Conservation (phyloP, 2,113 vertebrate genomes). For the Ctenodactylus gundi region DNA sequence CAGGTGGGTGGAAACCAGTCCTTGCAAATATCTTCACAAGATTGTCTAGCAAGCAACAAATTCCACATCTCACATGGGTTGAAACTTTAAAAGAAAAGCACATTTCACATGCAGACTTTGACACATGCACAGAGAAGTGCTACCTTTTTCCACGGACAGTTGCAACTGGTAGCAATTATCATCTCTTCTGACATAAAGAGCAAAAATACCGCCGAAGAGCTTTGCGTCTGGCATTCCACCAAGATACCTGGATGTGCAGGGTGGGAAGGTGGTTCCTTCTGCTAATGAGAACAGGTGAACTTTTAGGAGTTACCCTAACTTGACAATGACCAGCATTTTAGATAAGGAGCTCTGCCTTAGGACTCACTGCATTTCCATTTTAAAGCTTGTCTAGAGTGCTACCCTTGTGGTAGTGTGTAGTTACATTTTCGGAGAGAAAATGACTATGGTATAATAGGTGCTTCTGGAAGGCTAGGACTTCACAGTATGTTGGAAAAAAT, state of each 20-base stretch:
- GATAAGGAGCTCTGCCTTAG: not conserved
- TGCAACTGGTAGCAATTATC: not conserved
- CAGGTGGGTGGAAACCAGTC: not conserved
- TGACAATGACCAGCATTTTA: not conserved
- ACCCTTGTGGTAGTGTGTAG: not conserved
- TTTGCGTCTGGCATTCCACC: not conserved
- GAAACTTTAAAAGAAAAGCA: not conserved
- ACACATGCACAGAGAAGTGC: not conserved
- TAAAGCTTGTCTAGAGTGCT: not conserved
- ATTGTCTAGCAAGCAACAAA: not conserved
- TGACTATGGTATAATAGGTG: not conserved
- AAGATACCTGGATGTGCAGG: not conserved
- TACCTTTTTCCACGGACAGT: not conserved
- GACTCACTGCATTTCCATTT: not conserved
- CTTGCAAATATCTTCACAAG: not conserved
- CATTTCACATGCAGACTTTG: not conserved
- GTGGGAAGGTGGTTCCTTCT: too few species aligned
- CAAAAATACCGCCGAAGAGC: not conserved
- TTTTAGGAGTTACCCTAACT: not conserved
- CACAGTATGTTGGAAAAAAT: not conserved
- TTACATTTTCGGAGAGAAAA: not conserved
- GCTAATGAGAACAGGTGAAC: not conserved
- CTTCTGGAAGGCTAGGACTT: not conserved
- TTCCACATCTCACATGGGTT: not conserved
- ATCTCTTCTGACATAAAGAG: not conserved